Base-by-base conservation (phyloP, 1,140 invertebrate species). In the Drosophila kurseongensis region DNA sequence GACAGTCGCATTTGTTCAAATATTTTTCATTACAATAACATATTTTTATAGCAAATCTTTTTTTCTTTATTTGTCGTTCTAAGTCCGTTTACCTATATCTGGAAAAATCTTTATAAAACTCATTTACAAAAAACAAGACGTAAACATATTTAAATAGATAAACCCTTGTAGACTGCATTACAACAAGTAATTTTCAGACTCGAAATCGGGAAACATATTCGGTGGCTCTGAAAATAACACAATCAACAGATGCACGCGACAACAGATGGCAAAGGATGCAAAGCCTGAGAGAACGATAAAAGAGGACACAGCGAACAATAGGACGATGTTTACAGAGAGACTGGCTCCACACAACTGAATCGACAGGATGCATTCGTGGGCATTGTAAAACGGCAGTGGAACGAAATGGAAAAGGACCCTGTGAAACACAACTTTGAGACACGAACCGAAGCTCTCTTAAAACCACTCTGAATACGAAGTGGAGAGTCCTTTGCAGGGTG, bases 161-260 rank as follows among this genome's bases (percentile, higher is more conserved):
- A 32, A 8, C 8, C 29, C 8, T 32, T 32, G 6, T 7, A 32
- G 29, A 32, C 6, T 1, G 1, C 29, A 32, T 32, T 7, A 14
- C 6, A 41, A 2, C 5, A 41, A n/a, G 13, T 2, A 18, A 44
- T 44, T 16, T 5, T 44, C 16, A 10, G 9, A 5, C 48, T 35
- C 1, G 16, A 36, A 35, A 7, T 23, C 23, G 4, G 6, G 12
- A 3, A 27, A 8, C 29, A 32, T 32, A 32, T 32, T 32, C 29
- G 29, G 8, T 32, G 7, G 8, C 23, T 29, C 18, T 29, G 12
- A 10, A 10, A 36, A 36, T 7, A 36, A 8, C 50, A 52, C 50
- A 52, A 52, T 52, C 50, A 52, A 52, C 50, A 52, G 50, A 36
- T 52, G 50, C 50, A 52, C 50, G 50, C 50, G 32, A 52, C 50